Conservation (phyloP, 2,888 invertebrate genomes). For the Macrophya annulata region DNA sequence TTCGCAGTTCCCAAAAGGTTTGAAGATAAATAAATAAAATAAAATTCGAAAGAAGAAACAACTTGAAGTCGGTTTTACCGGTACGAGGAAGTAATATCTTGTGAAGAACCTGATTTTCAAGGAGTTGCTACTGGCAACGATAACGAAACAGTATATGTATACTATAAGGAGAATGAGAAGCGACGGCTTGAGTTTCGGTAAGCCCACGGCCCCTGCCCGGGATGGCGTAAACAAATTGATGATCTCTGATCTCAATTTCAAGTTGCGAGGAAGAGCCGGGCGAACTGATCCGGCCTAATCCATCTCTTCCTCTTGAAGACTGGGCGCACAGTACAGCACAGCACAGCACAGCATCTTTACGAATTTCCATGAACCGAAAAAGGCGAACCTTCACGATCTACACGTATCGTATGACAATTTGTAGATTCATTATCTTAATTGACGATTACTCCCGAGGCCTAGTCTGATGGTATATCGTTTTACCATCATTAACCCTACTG, state of each 20-base stretch:
- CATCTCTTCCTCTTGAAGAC: background rate
- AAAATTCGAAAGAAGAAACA: background rate
- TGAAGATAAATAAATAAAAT: background rate
- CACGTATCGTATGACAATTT: conserved; percentile 54
- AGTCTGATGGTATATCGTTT: conserved; percentile 32
- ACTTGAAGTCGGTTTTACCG: background rate
- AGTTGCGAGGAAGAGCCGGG: conserved; percentile 19
- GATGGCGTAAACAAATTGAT: conserved; percentile 46
- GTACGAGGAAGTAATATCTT: too few relatives aligned
- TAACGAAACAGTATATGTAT: conserved; percentile 60
- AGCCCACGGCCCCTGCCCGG: background rate
- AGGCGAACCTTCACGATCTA: background rate
- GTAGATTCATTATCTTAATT: conserved; percentile 55
- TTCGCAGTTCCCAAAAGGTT: background rate
- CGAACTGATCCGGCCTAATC: conserved; percentile 40
- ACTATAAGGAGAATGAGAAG: background rate
- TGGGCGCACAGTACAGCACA: background rate
- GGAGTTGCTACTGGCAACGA: conserved; percentile 2
- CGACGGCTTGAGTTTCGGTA: conserved; percentile 28
- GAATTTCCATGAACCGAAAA: conserved; percentile 39
- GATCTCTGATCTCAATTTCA: conserved; percentile 53
- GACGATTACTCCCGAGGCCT: conserved; percentile 52
- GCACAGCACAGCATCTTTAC: background rate
- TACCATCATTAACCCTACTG: conserved; percentile 47
- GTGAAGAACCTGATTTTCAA: background rate